phyloP scores from a whole-genome alignment of 2,797 vertebrate species.

The Ceryle rudis region DNA sequence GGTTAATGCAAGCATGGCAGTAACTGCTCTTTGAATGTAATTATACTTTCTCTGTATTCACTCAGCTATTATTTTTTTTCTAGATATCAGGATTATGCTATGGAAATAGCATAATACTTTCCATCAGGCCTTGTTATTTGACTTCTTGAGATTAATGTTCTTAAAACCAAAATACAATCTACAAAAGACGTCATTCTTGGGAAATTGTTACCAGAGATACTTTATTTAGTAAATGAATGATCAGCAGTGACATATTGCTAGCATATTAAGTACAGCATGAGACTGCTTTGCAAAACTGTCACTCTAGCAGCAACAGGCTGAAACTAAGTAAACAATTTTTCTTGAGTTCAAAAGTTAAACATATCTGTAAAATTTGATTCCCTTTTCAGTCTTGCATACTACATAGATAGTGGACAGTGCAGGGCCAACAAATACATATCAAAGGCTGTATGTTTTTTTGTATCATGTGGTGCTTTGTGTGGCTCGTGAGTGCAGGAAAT shows the following conservation, averaged over 20 bases:
- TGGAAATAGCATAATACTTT: background rate
- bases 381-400: background rate
- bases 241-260: background rate
- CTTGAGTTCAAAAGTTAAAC: conserved; percentile 19
- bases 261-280: background rate
- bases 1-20: conserved; percentile 51
- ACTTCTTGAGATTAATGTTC: background rate
- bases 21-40: conserved; percentile 54
- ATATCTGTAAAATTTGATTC: background rate
- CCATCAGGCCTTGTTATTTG: background rate
- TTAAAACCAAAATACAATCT: conserved; percentile 2
- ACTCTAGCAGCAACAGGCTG: background rate
- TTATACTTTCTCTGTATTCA: background rate
- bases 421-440: background rate
- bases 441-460: background rate
- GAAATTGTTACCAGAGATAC: conserved; percentile 20
- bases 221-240: conserved; percentile 35
- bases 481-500: background rate
- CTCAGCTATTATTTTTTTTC: background rate
- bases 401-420: background rate
- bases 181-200: background rate
- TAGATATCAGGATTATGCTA: background rate
- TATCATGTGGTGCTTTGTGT: background rate
- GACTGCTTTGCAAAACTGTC: background rate
- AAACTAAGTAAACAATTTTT: background rate